phyloP scores from a whole-genome alignment of 2,797 vertebrate species.

The Micrastur ruficollis region DNA sequence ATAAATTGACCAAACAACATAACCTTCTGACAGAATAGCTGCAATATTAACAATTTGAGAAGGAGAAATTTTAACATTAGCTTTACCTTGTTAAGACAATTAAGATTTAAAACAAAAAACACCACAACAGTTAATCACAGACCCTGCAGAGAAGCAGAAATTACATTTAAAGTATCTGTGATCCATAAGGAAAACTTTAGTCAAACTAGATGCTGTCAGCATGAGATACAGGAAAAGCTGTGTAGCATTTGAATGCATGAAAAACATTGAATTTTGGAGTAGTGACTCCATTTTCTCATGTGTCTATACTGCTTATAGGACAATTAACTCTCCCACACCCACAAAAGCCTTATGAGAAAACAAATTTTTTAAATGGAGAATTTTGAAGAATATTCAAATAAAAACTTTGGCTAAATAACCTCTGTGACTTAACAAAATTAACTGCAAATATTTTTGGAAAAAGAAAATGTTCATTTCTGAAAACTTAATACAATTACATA shows the following conservation, averaged over 20 bases:
- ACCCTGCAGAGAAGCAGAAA: background rate
- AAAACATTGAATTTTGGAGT: background rate
- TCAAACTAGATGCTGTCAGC: background rate
- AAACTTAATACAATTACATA: background rate
- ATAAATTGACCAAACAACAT: constrained; percentile 23
- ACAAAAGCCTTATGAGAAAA: background rate
- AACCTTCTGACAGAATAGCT: constrained; percentile 10
- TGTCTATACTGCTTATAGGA: background rate
- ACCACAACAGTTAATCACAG: background rate
- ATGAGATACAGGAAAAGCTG: background rate
- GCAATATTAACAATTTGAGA: background rate
- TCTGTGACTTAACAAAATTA: background rate
- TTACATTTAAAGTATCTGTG: constrained; percentile 15
- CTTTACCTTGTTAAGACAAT: constrained; percentile 43
- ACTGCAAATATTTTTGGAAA: background rate
- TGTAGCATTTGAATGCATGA: background rate
- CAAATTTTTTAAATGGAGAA: background rate
- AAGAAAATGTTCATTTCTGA: background rate
- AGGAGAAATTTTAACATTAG: constrained; percentile 13
- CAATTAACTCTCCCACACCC: background rate
- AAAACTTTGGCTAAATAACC: background rate
- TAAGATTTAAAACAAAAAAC: constrained; percentile 8
- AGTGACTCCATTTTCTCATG: background rate
- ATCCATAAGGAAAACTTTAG: background rate
- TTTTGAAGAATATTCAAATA: background rate